Evolutionary conservation across 35 echinoderm and acorn worm genomes (phyloP).

Genomic region (Stichopus chloronotus): DNA sequence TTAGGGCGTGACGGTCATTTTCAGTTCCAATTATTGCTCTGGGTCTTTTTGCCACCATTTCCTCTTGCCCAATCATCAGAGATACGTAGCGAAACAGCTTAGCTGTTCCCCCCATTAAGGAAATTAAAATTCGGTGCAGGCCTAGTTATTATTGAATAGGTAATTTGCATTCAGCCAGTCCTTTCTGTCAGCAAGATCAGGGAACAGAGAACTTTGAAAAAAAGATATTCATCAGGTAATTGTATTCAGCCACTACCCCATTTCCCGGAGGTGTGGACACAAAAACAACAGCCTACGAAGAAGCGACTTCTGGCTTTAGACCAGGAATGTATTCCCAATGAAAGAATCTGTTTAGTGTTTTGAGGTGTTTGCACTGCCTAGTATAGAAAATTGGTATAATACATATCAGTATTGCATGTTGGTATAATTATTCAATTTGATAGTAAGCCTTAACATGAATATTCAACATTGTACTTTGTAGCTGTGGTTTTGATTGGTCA

Average conservation of each 20-base stretch:
- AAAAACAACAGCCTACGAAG: constrained; percentile 8
- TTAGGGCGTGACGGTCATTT: no score
- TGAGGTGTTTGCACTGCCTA: background rate
- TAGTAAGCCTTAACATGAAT: background rate
- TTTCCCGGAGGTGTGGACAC: constrained; percentile 9
- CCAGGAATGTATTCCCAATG: constrained; percentile 52
- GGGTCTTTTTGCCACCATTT: no score
- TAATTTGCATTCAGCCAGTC: background rate
- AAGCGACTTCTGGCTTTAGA: constrained; percentile 40
- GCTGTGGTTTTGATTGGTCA: constrained; percentile 3
- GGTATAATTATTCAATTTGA: background rate
- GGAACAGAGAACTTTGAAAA: background rate
- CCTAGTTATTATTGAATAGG: background rate
- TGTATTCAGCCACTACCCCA: constrained; percentile 57
- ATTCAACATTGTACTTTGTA: background rate
- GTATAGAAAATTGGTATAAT: background rate
- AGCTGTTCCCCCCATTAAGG: no score
- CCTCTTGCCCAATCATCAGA: no score
- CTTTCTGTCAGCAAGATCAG: background rate
- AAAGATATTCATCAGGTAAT: constrained; percentile 35
- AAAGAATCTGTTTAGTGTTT: background rate
- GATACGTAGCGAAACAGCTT: no score
- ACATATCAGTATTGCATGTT: background rate
- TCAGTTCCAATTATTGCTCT: no score
- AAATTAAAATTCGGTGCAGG: no score